These are phyloP conservation scores for Drosophila bifasciata DNA, from an alignment of 1,140 invertebrate species.

Conservation along the genomic window DNA sequence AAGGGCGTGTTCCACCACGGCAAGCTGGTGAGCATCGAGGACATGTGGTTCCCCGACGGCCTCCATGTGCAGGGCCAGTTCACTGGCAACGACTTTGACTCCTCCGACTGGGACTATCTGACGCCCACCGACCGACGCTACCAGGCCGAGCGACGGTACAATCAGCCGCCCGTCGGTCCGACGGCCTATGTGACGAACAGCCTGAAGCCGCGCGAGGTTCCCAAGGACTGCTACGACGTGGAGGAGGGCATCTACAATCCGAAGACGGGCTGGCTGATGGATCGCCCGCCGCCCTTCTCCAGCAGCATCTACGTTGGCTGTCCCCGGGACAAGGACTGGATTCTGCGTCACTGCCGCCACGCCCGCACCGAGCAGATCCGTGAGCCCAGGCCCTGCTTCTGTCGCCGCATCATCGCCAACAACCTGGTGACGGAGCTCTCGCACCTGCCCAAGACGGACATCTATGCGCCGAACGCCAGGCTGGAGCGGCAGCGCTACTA, in stretches of 20 bases:
- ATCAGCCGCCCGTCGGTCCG: constrained; percentile 61
- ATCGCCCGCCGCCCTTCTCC: constrained; percentile 46
- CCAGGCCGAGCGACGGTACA: constrained; percentile 50
- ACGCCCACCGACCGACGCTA: constrained; percentile 65
- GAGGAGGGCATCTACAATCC: constrained; percentile 66
- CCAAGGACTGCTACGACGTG: constrained; percentile 46
- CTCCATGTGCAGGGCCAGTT: constrained; percentile 54
- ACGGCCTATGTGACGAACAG: constrained; percentile 55
- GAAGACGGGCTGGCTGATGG: constrained; percentile 41
- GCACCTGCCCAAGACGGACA: constrained; percentile 24
- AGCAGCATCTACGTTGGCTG: constrained; percentile 46
- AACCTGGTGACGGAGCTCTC: constrained; percentile 42
- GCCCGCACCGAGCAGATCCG: constrained; percentile 7
- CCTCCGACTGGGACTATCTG: constrained; percentile 59
- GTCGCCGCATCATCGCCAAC: constrained; percentile 49
- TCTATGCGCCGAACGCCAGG: constrained; percentile 48
- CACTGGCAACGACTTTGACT: constrained; percentile 23
- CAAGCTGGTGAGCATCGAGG: constrained; percentile 51
- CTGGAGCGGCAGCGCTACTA: constrained; percentile 50
- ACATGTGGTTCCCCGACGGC: constrained; percentile 73
- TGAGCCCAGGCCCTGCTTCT: constrained; percentile 46
- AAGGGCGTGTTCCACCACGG: constrained; percentile 60
- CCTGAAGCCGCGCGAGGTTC: constrained; percentile 29
- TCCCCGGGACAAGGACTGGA: constrained; percentile 52
- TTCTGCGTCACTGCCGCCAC: constrained; percentile 46